Evolutionary conservation across 2,797 vertebrate species (phyloP).

Genomic region (Hozukius guyotensis): DNA sequence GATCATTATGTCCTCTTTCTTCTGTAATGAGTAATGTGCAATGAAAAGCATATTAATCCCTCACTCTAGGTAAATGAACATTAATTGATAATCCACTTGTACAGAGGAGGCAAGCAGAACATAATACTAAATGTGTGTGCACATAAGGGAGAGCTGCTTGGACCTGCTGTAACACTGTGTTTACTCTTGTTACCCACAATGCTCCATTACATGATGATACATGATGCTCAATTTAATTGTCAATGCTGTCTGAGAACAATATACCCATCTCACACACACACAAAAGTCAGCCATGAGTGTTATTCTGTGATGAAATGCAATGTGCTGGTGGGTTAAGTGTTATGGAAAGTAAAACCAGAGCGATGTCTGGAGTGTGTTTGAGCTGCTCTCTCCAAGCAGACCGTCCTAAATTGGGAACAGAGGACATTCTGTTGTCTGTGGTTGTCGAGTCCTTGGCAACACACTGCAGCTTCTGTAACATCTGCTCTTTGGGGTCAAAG

Average conservation of each 20-base stretch:
- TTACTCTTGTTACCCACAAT: slow-evolving; percentile 20
- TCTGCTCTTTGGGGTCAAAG: not conserved
- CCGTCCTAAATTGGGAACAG: slow-evolving; percentile 26
- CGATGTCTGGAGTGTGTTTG: slow-evolving; percentile 4
- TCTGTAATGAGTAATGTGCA: slow-evolving; percentile 35
- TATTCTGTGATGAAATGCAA: not conserved
- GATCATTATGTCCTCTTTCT: slow-evolving; percentile 40
- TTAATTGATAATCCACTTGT: slow-evolving; percentile 29
- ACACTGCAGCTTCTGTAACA: not conserved
- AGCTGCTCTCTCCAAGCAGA: slow-evolving; percentile 1
- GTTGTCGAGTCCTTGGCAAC: not conserved
- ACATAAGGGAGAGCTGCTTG: not conserved
- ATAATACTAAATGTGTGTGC: not conserved
- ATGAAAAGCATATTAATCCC: slow-evolving; percentile 55
- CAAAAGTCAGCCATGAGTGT: not conserved
- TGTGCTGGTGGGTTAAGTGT: not conserved
- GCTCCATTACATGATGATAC: not conserved
- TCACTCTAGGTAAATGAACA: slow-evolving; percentile 20
- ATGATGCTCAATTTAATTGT: not conserved
- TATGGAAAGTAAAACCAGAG: slow-evolving; percentile 1
- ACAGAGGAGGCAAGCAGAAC: slow-evolving; percentile 2
- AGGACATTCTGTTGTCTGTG: not conserved
- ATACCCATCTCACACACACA: not conserved
- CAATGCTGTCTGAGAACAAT: not conserved
- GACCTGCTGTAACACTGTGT: not conserved